Conservation (phyloP, 2,113 vertebrate species). For the Electrona antarctica region DNA sequence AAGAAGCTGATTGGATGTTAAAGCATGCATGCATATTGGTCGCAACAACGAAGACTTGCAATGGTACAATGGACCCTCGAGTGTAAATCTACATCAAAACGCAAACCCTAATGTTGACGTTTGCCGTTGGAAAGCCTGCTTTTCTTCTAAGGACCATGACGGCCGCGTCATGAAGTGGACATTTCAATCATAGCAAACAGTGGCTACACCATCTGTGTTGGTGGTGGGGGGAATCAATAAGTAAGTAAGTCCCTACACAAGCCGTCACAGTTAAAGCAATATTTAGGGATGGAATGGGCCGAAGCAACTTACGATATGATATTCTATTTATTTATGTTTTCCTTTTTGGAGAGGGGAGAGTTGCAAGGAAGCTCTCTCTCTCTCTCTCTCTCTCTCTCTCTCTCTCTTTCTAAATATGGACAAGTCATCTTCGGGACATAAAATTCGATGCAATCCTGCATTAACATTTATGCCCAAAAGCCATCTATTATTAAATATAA, state of each 20-base stretch:
- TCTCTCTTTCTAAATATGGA: conserved; percentile 62
- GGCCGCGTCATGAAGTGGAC: conserved; percentile 11
- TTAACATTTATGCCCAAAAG: conserved; percentile 84
- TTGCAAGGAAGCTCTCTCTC: too few relatives aligned
- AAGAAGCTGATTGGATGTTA: too few relatives aligned
- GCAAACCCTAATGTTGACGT: conserved; percentile 13
- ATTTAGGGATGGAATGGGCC: conserved; percentile 70
- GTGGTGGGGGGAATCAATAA: conserved; percentile 52
- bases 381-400: too few relatives aligned
- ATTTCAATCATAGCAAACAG: conserved; percentile 34
- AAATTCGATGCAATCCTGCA: conserved; percentile 76
- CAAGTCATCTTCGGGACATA: conserved; percentile 78
- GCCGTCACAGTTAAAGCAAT: conserved; percentile 19
- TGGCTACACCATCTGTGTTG: conserved; percentile 38
- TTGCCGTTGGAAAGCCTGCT: background rate
- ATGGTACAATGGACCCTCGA: too few relatives aligned
- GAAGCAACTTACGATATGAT: conserved; percentile 38
- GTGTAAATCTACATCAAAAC: too few relatives aligned
- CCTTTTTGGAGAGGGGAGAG: too few relatives aligned
- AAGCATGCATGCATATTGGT: too few relatives aligned
- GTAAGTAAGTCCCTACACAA: conserved; percentile 57
- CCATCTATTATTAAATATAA: conserved; percentile 84
- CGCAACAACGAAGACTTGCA: too few relatives aligned
- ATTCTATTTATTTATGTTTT: conserved; percentile 27
- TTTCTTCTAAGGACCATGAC: conserved; percentile 25